Evolutionary conservation across 30 jellyfish, hydroid and myxozoan species (phyloP), one percentile per base, ranked within the genome.

Genomic region (Hydra vulgaris): DNA sequence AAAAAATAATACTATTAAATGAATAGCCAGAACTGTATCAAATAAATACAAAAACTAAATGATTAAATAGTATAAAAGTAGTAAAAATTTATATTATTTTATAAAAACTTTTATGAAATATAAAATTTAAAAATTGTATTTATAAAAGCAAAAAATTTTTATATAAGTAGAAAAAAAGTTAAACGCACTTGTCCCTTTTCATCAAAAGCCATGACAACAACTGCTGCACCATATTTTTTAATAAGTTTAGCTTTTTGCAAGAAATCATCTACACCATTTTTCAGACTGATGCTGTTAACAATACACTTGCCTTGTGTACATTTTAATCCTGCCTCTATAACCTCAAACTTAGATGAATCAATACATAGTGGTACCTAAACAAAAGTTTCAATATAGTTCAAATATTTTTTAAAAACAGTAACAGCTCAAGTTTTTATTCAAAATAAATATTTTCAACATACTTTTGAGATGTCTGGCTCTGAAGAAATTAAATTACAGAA

Each of bases 381-480:
- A 21, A 18, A 53, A 68, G 7, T 8, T 68, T 68, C 17, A 56
- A 56, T n/a, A 56, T 15, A 56, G n/a, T 56, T 56, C n/a, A n/a
- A n/a, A n/a, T n/a, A n/a, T n/a, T n/a, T n/a, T n/a, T n/a, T n/a
- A n/a, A n/a, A n/a, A 15, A 54, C 12, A 69, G 25, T 23, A 15
- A 71, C 15, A 71, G 79, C 12, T 3, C 61, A 40, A 40, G 12
- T 3, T 3, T 40, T 40, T 40, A 40, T 3, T 3, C 61, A 5
- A 40, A 40, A 3, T 12, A 40, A 3, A 40, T 5, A 3, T 40
- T 40, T 3, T 12, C 5, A 5, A 40, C 61, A 12, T 79, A 92
- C 98, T 95, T 83, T 92, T 16, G 98, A 77, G 26, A 92, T 92
- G 27, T 92, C 98, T 7, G 98, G 98, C 86, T 92, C 98, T 52